Conservation (phyloP, 64 coral and sea anemone genomes). For the Stichodactyla helianthus region DNA sequence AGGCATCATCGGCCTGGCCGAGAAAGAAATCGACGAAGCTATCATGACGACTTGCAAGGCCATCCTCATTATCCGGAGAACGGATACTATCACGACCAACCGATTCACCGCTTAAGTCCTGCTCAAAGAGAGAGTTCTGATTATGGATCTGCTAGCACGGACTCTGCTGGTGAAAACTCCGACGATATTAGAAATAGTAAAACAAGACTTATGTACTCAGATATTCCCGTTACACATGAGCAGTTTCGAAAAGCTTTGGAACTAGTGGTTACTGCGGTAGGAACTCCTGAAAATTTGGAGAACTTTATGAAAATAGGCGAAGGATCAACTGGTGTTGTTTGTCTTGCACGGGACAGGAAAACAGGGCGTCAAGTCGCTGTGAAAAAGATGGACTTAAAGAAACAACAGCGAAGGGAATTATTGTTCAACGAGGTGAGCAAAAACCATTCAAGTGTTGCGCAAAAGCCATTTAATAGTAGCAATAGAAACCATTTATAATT, state of each 20-base stretch:
- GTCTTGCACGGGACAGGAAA: slow-evolving; percentile 84
- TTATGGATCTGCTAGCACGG: slow-evolving; percentile 89
- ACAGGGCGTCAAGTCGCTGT: slow-evolving; percentile 92
- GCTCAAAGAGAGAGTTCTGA: slow-evolving; percentile 80
- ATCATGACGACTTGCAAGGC: not conserved
- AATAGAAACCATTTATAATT: not conserved
- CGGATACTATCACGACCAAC: slow-evolving; percentile 27
- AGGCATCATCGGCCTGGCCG: not conserved
- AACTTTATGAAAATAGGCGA: slow-evolving; percentile 99
- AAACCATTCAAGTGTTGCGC: slow-evolving; percentile 12
- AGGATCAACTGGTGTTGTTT: slow-evolving; percentile 93
- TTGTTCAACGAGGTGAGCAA: slow-evolving; percentile 94
- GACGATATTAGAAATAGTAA: slow-evolving; percentile 57
- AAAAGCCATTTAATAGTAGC: not conserved
- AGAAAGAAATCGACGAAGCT: not conserved
- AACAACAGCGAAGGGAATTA: slow-evolving; percentile 91
- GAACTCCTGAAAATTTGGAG: slow-evolving; percentile 67
- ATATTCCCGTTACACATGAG: slow-evolving; percentile 83
- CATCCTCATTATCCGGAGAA: not conserved
- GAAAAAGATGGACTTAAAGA: slow-evolving; percentile 99
- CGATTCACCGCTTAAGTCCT: slow-evolving; percentile 18
- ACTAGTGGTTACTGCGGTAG: slow-evolving; percentile 70
- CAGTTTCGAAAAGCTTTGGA: slow-evolving; percentile 89
- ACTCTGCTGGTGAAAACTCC: slow-evolving; percentile 62
- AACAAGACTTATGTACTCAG: slow-evolving; percentile 88